These are phyloP conservation scores for Tragulus kanchil DNA, from an alignment of 2,113 vertebrate species.

Conservation along the genomic window DNA sequence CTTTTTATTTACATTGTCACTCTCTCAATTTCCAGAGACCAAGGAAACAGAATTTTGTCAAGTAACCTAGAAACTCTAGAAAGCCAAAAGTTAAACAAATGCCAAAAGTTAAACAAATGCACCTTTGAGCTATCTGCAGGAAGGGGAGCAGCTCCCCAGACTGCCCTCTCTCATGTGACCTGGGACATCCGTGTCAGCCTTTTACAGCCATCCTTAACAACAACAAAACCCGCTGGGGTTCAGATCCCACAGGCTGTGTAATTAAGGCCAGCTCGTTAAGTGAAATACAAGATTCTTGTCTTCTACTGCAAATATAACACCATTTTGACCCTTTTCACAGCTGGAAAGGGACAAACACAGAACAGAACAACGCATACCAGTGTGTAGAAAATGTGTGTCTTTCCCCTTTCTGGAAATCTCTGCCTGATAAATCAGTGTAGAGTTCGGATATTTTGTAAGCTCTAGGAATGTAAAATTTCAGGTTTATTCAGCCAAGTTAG, in stretches of 20 bases:
- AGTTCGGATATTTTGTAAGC: background rate
- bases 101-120: background rate
- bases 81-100: conserved; percentile 1
- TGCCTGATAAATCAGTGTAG: background rate
- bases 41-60: conserved; percentile 2
- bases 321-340: conserved; percentile 17
- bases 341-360: background rate
- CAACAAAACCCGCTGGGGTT: conserved; percentile 30
- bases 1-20: background rate
- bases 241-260: background rate
- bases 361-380: background rate
- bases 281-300: conserved; percentile 31
- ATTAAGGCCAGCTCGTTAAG: conserved; percentile 33
- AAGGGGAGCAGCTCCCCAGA: background rate
- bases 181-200: conserved; percentile 7
- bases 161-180: background rate
- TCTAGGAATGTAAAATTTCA: background rate
- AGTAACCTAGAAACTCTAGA: conserved; percentile 20
- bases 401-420: background rate
- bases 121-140: conserved; percentile 18
- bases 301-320: conserved; percentile 1
- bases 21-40: background rate
- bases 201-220: conserved; percentile 53
- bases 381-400: background rate
- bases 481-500: background rate